These are phyloP conservation scores for Amblyornis subalaris DNA, from an alignment of 2,113 vertebrate genomes.

Conservation along the genomic window DNA sequence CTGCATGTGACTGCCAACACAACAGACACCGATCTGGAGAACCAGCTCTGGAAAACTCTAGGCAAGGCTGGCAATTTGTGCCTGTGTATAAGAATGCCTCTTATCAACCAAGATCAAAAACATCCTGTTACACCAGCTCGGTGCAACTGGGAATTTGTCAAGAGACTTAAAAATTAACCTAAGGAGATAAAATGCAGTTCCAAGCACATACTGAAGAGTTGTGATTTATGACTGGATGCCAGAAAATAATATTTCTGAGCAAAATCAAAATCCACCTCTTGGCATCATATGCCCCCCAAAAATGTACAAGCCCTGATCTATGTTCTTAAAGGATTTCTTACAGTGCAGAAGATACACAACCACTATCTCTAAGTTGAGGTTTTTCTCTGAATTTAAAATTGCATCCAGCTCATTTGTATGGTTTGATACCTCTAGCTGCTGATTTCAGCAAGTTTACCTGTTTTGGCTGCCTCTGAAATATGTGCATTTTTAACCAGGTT, in stretches of 20 bases:
- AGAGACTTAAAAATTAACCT: neutral
- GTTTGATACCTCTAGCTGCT: neutral
- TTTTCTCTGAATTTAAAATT: neutral
- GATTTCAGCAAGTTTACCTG: conserved; percentile 71
- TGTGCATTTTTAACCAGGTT: conserved; percentile 81
- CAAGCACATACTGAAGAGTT: neutral
- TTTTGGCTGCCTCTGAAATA: conserved; percentile 59
- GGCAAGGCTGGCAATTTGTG: neutral
- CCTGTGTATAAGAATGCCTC: neutral
- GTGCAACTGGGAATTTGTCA: neutral
- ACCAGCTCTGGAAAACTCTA: neutral
- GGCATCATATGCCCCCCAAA: neutral
- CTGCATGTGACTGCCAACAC: neutral
- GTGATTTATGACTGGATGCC: neutral
- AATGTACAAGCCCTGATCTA: neutral
- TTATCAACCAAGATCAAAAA: neutral
- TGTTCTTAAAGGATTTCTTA: neutral
- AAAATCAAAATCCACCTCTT: neutral
- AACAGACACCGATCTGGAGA: neutral
- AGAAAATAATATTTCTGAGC: neutral
- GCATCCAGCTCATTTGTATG: rapidly evolving
- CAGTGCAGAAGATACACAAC: neutral
- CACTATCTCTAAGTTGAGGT: rapidly evolving
- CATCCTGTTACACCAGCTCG: neutral
- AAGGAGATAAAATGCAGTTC: neutral